Base-by-base conservation (phyloP, 1,140 invertebrate genomes). In the Cepaea nemoralis region DNA sequence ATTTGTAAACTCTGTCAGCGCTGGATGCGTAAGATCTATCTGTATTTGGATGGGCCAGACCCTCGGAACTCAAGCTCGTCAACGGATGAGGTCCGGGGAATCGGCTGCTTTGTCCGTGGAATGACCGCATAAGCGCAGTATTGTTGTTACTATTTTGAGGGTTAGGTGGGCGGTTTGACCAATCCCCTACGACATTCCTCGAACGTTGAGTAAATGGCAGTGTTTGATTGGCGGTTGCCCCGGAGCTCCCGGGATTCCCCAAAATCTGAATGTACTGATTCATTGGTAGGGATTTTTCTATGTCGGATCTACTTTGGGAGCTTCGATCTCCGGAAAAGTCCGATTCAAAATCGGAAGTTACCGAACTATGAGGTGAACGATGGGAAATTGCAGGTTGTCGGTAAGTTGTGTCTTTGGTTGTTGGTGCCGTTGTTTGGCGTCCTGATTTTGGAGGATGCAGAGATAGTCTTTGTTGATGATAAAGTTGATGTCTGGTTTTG, bases 291-390 rank as follows among this genome's bases (percentile, higher is more conserved):
- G 73, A 75, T 12, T 8, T 48, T 37, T 75, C 73, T 2, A 31
- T 8, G 6, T 50, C 40, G 3, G 75, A 77, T 35, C 39, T 19
- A 59, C 22, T 77, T 22, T 33, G n/a, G 6, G 31, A 37, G 1
- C 1, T 63, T 19, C 27, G 59, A 16, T 31, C 27, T 63, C 59
- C 75, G 75, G 75, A 59, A 50, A 22, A 35, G 33, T 63, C 48
- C 45, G 55, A 77, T 22, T 77, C 48, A 24, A 63, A 37, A 24
- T 35, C 75, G 75, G 48, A 59, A 77, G 48, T 55, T 33, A 77
- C 27, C 31, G 55, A 77, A 50, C 55, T 39, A n/a, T 77, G 37
- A n/a, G 55, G 48, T 22, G 75, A 59, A 35, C 27, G 48, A 10
- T 77, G 55, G 24, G 71, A 74, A 22, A 27, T 10, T 48, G 19